phyloP scores from a whole-genome alignment of 2,888 invertebrate species.

The Drosophila leonis region DNA sequence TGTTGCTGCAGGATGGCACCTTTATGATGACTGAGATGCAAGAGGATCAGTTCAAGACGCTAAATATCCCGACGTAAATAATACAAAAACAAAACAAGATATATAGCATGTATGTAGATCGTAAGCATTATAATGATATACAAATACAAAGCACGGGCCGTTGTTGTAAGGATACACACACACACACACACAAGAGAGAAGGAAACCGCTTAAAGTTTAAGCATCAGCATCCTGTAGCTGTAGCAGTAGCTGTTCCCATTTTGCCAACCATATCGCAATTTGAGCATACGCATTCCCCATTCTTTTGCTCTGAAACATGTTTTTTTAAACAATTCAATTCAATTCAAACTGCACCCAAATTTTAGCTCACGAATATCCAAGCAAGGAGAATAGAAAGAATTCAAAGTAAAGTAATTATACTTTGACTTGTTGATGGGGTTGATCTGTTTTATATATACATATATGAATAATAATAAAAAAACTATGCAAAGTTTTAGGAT shows the following conservation, averaged over 20 bases:
- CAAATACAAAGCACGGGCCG: constrained; percentile 23
- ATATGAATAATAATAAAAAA: constrained; percentile 1
- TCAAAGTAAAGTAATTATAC: constrained; percentile 26
- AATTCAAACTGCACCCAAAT: constrained; percentile 10
- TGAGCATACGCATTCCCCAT: constrained; percentile 32
- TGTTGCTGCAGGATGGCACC: constrained; percentile 93
- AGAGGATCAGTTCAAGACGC: constrained; percentile 90
- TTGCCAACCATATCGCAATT: constrained; percentile 57
- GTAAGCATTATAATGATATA: constrained; percentile 40
- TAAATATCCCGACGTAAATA: constrained; percentile 84
- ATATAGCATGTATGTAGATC: constrained; percentile 43
- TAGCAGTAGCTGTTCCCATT: constrained; percentile 49
- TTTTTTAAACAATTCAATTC: constrained; percentile 8
- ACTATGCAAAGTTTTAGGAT: constrained; percentile 17
- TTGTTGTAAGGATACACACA: constrained; percentile 30
- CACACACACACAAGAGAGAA: constrained; percentile 9
- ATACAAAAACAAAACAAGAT: constrained; percentile 24
- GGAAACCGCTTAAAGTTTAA: constrained; percentile 36
- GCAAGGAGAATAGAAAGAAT: constrained; percentile 12
- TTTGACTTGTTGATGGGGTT: constrained; percentile 17
- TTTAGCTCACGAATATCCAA: constrained; percentile 16
- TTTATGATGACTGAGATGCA: constrained; percentile 95
- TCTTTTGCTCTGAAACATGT: constrained; percentile 27
- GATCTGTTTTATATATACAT: constrained; percentile 26
- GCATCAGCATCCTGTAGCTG: constrained; percentile 22